Conservation (phyloP, 2,113 vertebrate species). For the Fulica atra region DNA sequence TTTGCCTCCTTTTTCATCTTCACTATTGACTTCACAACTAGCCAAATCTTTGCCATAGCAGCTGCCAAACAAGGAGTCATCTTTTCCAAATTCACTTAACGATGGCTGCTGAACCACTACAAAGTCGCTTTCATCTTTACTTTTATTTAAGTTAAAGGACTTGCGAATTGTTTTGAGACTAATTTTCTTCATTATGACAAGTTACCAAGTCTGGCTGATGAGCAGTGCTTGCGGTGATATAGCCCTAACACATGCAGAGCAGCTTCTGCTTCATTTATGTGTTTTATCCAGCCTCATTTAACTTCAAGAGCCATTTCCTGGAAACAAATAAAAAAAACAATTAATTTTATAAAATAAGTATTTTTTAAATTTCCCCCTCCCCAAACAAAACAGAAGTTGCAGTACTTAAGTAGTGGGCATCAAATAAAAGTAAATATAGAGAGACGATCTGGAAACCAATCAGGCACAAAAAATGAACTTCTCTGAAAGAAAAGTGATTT, state of each 20-base stretch:
- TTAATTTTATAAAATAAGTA: conserved; percentile 9
- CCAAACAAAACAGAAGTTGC: not conserved
- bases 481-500: not conserved
- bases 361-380: not conserved
- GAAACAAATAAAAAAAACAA: conserved; percentile 46
- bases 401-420: not conserved
- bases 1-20: conserved; percentile 91
- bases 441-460: not conserved
- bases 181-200: conserved; percentile 98
- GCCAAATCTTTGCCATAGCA: conserved; percentile 93
- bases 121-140: conserved; percentile 96
- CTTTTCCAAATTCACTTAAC: conserved; percentile 90
- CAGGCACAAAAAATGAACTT: not conserved
- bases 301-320: conserved; percentile 81
- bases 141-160: conserved; percentile 95
- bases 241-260: conserved; percentile 58
- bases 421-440: not conserved
- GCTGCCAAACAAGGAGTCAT: conserved; percentile 91
- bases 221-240: conserved; percentile 42
- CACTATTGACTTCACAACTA: conserved; percentile 84
- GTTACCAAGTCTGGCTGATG: conserved; percentile 49
- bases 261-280: conserved; percentile 79
- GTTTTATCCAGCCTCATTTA: conserved; percentile 80
- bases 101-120: conserved; percentile 91
- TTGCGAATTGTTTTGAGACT: conserved; percentile 98